phyloP scores from a whole-genome alignment of 2,797 vertebrate genomes.

The Acanthurus tractus region DNA sequence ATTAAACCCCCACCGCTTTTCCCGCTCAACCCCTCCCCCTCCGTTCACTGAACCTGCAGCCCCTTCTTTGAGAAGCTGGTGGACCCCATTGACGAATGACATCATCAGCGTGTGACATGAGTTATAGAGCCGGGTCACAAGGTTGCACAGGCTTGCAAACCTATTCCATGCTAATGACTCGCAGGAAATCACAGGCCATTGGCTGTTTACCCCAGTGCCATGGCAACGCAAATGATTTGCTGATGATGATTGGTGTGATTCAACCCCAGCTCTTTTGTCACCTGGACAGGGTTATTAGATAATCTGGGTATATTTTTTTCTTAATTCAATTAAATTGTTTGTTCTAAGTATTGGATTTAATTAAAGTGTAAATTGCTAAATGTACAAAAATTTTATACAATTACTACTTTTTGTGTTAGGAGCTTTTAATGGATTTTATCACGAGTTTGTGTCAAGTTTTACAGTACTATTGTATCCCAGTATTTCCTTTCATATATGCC shows the following conservation, averaged over 20 bases:
- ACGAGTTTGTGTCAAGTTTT: conserved; percentile 43
- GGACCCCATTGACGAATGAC: conserved; percentile 87
- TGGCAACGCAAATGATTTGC: conserved; percentile 64
- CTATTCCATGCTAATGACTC: conserved; percentile 88
- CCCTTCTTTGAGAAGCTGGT: conserved; percentile 57
- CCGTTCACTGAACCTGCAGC: conserved; percentile 59
- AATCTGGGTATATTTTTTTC: conserved; percentile 17
- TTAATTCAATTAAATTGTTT: conserved; percentile 10
- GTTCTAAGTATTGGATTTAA: neutral
- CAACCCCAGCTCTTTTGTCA: conserved; percentile 19
- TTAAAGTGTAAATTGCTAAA: conserved; percentile 6
- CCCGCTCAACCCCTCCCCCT: conserved; percentile 45
- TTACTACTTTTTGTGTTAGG: conserved; percentile 5
- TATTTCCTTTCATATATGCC: conserved; percentile 75
- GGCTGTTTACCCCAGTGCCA: conserved; percentile 72
- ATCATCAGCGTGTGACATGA: conserved; percentile 88
- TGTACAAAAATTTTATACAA: neutral
- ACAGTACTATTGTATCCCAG: conserved; percentile 28
- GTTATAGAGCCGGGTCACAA: conserved; percentile 83
- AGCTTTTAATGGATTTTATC: conserved; percentile 49
- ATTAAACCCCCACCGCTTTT: conserved; percentile 46
- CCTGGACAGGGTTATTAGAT: conserved; percentile 23
- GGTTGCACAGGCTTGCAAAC: conserved; percentile 82
- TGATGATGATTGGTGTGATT: conserved; percentile 60
- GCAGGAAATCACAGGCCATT: conserved; percentile 83